Base-by-base conservation (phyloP, 1,140 invertebrate species). In the Drosophila tristis region DNA sequence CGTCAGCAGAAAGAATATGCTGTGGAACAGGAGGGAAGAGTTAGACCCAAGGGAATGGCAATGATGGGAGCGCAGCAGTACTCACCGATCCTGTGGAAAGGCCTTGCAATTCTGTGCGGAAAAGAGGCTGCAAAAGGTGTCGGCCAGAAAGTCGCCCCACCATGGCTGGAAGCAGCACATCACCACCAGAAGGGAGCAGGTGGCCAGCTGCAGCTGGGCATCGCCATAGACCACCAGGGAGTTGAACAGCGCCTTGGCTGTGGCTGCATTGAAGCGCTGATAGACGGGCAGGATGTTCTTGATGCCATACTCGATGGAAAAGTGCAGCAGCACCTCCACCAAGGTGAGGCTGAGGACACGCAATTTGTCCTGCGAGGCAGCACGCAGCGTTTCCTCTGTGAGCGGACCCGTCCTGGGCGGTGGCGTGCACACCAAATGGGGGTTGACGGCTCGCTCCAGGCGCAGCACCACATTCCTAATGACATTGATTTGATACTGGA, bases 101-200 rank as follows among this genome's bases (percentile, higher is more conserved):
- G 96, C 95, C 53, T 95, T 94, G 16, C 94, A 95, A 68, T 97
- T 95, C 13, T 95, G 95, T 0, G 96, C 95, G 2, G 96, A 95
- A 90, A 97, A 98, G 51, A 97, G 94, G 73, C 94, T 94, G 13
- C 95, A 94, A 23, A 98, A 93, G 9, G 96, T 96, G 81, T 96
- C 96, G 1, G 96, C 95, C 4, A 98, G 93, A 84, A 97, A 97
- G 62, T 96, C 94, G 11, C 97, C 97, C 97, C 97, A 98, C 96
- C 97, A 98, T 1, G 94, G 93, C 89, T 96, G 95, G 60, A 95
- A 94, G 42, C 90, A 92, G 92, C 96, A 97, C 78, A 96, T 95
- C 35, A 96, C 94, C 25, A 97, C 95, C 77, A 98, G 92, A 62
- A 98, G 93, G 0, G 91, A 92, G 9, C 91, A 92, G 26, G 96